A percentile compares a stretch with the other conserved stretches of the same genome.
Evolutionary conservation across 2,797 vertebrate species (phyloP).

Genomic region (Typhlichthys eigenmanni): DNA sequence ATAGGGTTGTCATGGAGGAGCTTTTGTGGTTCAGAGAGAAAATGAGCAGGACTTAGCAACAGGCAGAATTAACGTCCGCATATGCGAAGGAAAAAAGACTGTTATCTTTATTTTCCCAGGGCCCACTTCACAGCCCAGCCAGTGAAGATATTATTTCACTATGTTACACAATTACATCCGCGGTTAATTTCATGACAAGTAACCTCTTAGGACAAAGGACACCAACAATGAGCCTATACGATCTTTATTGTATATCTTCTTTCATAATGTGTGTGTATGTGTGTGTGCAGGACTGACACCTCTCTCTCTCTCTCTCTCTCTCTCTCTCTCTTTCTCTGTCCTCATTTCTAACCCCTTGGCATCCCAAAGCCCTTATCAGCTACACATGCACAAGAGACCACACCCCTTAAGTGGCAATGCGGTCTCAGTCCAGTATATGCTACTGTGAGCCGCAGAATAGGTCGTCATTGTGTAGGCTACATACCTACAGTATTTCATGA

Average conservation of each 20-base stretch:
- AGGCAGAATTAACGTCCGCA: neutral
- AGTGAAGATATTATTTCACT: conserved; percentile 8
- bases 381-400: too few relatives aligned
- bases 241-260: neutral
- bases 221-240: neutral
- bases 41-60: neutral
- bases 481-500: too few relatives aligned
- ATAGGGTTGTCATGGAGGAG: neutral
- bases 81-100: neutral
- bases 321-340: neutral
- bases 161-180: neutral
- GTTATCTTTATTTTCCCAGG: conserved; percentile 12
- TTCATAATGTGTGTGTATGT: conserved; percentile 1
- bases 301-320: too few relatives aligned
- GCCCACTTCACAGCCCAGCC: neutral
- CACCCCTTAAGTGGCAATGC: too few relatives aligned
- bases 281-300: neutral
- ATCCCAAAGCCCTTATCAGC: conserved; percentile 18
- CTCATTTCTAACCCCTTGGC: neutral
- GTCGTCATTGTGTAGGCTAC: too few relatives aligned
- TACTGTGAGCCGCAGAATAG: neutral
- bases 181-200: neutral
- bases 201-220: neutral
- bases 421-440: too few relatives aligned
- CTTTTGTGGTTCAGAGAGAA: neutral